These are phyloP conservation scores for Megaustenia siamemsis DNA, from an alignment of 2,888 invertebrate genomes.

Conservation along the genomic window DNA sequence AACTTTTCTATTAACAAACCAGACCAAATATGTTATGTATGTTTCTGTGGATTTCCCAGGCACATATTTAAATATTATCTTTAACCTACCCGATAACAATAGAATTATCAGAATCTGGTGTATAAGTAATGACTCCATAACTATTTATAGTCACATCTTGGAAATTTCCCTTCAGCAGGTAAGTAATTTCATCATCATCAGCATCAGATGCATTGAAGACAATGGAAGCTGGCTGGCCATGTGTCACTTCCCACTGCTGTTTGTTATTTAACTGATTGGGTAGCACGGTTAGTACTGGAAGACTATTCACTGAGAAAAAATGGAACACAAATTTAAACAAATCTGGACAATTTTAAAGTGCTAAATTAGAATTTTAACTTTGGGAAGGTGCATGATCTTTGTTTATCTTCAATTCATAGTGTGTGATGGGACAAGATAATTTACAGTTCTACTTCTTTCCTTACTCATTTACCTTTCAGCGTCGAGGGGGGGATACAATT, in stretches of 20 bases:
- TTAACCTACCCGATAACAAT: conserved; percentile 28
- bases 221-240: not conserved
- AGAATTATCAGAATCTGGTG: not conserved
- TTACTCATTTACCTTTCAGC: too few species aligned
- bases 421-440: too few species aligned
- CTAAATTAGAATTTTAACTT: too few species aligned
- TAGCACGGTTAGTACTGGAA: not conserved
- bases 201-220: not conserved
- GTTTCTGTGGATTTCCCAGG: too few species aligned
- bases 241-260: conserved; percentile 1
- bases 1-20: too few species aligned
- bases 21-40: too few species aligned
- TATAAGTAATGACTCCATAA: not conserved
- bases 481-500: too few species aligned
- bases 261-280: not conserved
- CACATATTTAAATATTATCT: not conserved
- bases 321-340: not conserved
- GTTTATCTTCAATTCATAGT: too few species aligned
- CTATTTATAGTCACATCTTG: not conserved
- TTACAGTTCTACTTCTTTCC: too few species aligned
- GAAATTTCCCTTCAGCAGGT: not conserved
- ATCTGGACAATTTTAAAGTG: too few species aligned
- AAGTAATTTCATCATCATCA: not conserved
- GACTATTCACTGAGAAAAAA: not conserved
- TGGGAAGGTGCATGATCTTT: too few species aligned